Base-by-base conservation (phyloP, 2,797 vertebrate species). In the Austrolebias charrua region DNA sequence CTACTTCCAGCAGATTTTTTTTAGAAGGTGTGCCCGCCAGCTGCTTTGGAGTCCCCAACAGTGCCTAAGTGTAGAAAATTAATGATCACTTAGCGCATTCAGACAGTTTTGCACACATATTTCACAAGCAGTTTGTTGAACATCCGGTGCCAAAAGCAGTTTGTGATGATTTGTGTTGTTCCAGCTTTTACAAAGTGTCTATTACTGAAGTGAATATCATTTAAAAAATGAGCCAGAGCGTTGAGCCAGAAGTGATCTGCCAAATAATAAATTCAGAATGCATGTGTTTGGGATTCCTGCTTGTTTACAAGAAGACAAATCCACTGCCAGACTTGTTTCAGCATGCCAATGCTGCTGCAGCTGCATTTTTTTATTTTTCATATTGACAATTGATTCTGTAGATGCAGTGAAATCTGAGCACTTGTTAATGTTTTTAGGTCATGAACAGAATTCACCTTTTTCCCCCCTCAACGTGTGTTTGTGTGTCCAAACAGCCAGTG, bases 401-500 rank as follows among this genome's bases (percentile, higher is more conserved):
- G 43, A 40, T 52, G 13, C 16, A 35, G 40, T 49, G 49, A 64
- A 56, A 55, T 70, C 60, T 74, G 56, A 75, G 62, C 48, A 47
- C 58, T 58, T 3, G 24, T 62, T 51, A 24, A 24, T 33, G 19
- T 68, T 47, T 20, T 48, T 71, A 13, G 54, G 35, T 24, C 18
- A 28, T 18, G 56, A 14, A 55, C 12, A 51, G 42, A 65, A n/a
- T 33, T 50, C 40, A 0, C 7, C n/a, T 58, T 28, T 12, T 1
- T n/a, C 13, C n/a, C 12, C 54, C 14, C 44, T 79, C 47, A 48
- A 53, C 38, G 4, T 66, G 57, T 66, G 16, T 49, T 35, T 64
- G 31, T 61, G 35, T 55, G 12, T 33, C 65, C 59, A 83, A 91
- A 59, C 88, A 99, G 97, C 96, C 71, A 95, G 95, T 55, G 96